Evolutionary conservation across 2,113 vertebrate species (phyloP).

Genomic region (Corvus hawaiiensis): DNA sequence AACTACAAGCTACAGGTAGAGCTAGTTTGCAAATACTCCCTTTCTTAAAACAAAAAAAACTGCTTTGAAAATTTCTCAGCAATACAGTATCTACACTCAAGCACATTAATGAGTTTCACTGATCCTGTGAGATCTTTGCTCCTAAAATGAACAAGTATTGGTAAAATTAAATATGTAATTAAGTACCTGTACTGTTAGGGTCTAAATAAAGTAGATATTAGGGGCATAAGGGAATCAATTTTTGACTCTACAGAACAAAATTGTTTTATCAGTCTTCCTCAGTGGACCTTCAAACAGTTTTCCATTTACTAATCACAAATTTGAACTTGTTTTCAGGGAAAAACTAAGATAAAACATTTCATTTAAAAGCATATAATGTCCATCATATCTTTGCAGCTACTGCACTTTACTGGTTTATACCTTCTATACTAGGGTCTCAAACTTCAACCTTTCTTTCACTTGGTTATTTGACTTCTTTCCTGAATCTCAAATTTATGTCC

Average conservation of each 20-base stretch:
- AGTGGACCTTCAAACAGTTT: not conserved
- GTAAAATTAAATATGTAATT: not conserved
- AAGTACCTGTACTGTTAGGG: not conserved
- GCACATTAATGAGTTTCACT: not conserved
- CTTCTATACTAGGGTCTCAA: not conserved
- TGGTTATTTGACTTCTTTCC: not conserved
- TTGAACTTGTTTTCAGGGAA: not conserved
- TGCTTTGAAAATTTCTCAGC: not conserved
- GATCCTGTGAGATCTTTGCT: not conserved
- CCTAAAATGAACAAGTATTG: not conserved
- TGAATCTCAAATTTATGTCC: not conserved
- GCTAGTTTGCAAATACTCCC: not conserved
- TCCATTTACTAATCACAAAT: not conserved
- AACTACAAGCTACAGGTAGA: not conserved
- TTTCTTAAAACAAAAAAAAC: not conserved
- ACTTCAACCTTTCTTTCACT: not conserved
- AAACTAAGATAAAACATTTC: not conserved
- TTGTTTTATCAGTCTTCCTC: not conserved
- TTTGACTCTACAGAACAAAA: not conserved
- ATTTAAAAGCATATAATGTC: not conserved
- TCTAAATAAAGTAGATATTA: not conserved
- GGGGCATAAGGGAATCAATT: not conserved
- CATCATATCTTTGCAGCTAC: not conserved
- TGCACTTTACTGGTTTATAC: not conserved
- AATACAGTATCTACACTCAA: not conserved